Percentiles rank a stretch among this genome's conserved stretches.
Conservation (phyloP, 1,140 invertebrate species). For the Mylabris phalerata region DNA sequence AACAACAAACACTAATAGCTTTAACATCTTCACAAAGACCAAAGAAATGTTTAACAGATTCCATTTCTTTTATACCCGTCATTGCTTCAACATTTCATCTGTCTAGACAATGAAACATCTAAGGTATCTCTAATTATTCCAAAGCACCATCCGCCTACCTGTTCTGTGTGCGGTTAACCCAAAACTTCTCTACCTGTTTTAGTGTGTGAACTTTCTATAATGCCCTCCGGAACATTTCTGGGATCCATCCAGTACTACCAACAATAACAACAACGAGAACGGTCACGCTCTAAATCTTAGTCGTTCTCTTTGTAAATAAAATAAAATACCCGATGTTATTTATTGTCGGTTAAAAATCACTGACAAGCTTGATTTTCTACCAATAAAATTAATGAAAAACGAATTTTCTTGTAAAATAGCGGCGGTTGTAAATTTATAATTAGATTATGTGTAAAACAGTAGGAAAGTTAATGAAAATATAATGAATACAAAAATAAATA, state of each 20-base stretch:
- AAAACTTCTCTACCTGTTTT: neutral
- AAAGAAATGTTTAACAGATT: constrained; percentile 1
- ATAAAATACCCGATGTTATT: neutral
- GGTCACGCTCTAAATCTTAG: constrained; percentile 4
- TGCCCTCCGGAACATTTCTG: neutral
- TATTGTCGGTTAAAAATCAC: neutral
- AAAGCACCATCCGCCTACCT: constrained; percentile 9
- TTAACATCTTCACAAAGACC: neutral
- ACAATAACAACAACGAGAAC: no score
- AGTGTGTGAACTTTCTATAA: constrained; percentile 2
- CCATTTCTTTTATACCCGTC: neutral
- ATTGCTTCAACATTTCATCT: neutral
- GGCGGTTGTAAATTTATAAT: no score
- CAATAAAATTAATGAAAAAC: no score
- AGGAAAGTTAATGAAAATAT: no score
- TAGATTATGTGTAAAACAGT: no score
- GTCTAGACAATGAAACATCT: constrained; percentile 13
- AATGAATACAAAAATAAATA: no score
- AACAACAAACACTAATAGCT: no score
- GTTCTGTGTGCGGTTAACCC: neutral
- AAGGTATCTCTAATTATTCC: constrained; percentile 13
- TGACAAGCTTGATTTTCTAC: no score
- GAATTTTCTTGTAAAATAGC: no score
- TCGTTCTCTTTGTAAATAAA: neutral
- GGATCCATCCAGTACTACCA: no score